phyloP scores from a whole-genome alignment of 1,140 invertebrate genomes.

The Drosophila sproati region DNA sequence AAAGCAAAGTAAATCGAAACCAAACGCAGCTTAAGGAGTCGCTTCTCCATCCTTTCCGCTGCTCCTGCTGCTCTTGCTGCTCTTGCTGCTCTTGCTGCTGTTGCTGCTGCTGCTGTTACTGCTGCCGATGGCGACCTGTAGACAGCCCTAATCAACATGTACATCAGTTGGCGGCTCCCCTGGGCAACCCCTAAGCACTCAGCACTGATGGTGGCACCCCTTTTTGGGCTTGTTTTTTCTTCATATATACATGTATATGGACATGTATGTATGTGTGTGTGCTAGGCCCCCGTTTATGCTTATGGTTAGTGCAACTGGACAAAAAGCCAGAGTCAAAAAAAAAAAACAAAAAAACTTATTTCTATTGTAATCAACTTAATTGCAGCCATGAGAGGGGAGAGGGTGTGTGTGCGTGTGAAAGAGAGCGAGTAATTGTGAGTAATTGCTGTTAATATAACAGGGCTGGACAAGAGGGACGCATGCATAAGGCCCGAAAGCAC shows the following conservation, averaged over 20 bases:
- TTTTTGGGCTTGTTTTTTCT: conserved; percentile 12
- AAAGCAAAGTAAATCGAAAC: conserved; percentile 43
- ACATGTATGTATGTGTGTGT: background rate
- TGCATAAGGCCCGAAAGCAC: conserved; percentile 67
- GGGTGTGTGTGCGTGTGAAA: conserved; percentile 6
- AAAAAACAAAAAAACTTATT: conserved; percentile 27
- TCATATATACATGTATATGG: too few species aligned
- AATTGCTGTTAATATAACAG: conserved; percentile 79
- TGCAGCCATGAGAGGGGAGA: conserved; percentile 32
- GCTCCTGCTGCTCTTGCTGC: background rate
- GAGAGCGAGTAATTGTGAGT: conserved; percentile 71
- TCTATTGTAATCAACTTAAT: conserved; percentile 76
- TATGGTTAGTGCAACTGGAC: conserved; percentile 40
- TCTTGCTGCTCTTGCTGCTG: background rate
- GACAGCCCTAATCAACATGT: conserved; percentile 45
- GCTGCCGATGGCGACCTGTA: conserved; percentile 9
- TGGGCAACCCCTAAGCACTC: background rate
- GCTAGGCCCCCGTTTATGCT: background rate
- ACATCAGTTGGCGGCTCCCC: conserved; percentile 20
- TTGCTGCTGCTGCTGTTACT: background rate
- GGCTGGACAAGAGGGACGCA: conserved; percentile 47
- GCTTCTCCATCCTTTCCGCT: conserved; percentile 5
- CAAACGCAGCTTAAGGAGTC: conserved; percentile 52
- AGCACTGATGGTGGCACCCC: background rate
- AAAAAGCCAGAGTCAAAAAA: conserved; percentile 9